phyloP scores from a whole-genome alignment of 2,113 vertebrate species.

The Tiliqua scincoides region DNA sequence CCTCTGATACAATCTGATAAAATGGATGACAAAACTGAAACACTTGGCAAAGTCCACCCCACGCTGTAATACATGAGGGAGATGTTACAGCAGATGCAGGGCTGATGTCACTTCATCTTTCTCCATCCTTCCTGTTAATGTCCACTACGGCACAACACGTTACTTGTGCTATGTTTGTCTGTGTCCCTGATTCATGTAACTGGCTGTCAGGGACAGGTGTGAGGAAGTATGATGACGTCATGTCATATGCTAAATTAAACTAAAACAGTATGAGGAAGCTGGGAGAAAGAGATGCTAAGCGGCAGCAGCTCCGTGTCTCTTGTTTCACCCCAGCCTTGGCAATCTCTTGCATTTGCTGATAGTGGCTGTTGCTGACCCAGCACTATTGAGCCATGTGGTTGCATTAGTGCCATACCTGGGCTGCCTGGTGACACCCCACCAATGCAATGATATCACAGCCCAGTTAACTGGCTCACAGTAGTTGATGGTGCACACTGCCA shows the following conservation, averaged over 20 bases:
- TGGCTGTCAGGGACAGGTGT: not conserved
- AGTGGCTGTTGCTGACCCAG: not conserved
- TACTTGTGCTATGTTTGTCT: not conserved
- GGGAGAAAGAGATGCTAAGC: not conserved
- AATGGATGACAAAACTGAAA: not conserved
- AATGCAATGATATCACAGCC: not conserved
- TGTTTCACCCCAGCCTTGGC: not conserved
- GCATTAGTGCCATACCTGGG: not conserved
- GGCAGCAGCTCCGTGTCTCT: not conserved
- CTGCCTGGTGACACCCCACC: not conserved
- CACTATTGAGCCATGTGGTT: not conserved
- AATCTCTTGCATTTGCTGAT: not conserved
- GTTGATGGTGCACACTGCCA: not conserved
- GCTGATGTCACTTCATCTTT: not conserved
- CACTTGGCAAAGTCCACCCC: not conserved
- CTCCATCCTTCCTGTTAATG: not conserved
- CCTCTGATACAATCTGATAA: not conserved
- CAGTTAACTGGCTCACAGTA: not conserved
- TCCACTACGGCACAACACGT: not conserved
- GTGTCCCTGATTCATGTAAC: not conserved
- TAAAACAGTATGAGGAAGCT: not conserved
- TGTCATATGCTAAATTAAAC: not conserved
- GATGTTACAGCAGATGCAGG: not conserved
- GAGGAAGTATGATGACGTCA: not conserved
- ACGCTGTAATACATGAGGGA: not conserved